Percentiles rank a stretch among this genome's conserved stretches.
phyloP scores from a whole-genome alignment of 2,113 vertebrate species.

The Scolopax mira region DNA sequence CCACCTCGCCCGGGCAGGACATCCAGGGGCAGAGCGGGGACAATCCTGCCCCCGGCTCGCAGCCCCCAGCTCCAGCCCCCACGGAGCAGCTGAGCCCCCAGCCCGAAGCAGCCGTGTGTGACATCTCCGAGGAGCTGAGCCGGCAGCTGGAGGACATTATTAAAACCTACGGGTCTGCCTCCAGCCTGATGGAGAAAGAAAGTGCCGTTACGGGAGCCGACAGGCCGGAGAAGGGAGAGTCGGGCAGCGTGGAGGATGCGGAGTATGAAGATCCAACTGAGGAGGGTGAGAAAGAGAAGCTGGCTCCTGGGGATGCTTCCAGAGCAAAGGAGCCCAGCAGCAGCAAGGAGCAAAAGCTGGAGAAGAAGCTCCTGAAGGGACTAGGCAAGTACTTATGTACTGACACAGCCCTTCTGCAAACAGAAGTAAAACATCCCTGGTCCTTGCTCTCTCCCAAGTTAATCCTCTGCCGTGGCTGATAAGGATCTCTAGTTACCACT shows the following conservation, averaged over 20 bases:
- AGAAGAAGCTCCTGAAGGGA: constrained; percentile 94
- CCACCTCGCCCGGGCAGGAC: constrained; percentile 1
- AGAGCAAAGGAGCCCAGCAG: constrained; percentile 69
- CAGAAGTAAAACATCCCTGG: background rate
- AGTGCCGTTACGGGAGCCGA: background rate
- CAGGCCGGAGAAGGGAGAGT: constrained; percentile 69
- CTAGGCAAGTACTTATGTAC: constrained; percentile 73
- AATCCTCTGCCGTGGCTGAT: background rate
- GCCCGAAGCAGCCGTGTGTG: background rate
- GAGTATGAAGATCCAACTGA: constrained; percentile 71
- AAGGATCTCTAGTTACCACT: background rate
- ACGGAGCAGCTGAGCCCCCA: background rate
- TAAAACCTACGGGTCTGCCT: constrained; percentile 77
- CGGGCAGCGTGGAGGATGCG: constrained; percentile 54
- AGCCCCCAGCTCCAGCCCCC: background rate
- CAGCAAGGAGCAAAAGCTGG: constrained; percentile 88
- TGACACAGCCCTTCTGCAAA: background rate
- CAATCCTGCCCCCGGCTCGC: background rate
- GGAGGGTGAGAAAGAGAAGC: constrained; percentile 66
- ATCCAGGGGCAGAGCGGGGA: constrained; percentile 41
- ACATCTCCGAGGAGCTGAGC: constrained; percentile 82
- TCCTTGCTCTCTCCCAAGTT: background rate
- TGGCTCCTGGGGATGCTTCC: constrained; percentile 54
- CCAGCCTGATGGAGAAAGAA: constrained; percentile 56
- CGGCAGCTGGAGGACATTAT: constrained; percentile 89